Evolutionary conservation across 1,140 invertebrate genomes (phyloP).

Genomic region (Pachypeltis micranthus): DNA sequence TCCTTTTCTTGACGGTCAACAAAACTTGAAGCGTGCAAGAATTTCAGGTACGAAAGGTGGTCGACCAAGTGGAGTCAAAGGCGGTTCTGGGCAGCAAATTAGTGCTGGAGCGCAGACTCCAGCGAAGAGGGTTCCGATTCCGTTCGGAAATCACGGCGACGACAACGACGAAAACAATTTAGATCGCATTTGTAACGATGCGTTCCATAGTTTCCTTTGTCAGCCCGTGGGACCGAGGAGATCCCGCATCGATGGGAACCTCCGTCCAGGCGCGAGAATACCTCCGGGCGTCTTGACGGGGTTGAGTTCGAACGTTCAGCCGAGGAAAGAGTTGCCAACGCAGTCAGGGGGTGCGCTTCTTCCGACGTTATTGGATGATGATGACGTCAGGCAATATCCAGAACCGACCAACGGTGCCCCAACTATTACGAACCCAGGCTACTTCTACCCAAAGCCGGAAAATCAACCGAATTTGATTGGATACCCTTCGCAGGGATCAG

Average conservation of each 20-base stretch:
- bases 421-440: neutral
- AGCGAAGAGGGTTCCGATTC: neutral
- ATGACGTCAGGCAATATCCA: neutral
- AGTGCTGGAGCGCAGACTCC: neutral
- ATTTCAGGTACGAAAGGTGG: neutral
- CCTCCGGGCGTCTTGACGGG: slow-evolving; percentile 13
- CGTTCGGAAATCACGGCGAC: neutral
- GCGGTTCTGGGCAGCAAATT: neutral
- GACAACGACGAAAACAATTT: slow-evolving; percentile 18
- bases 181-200: slow-evolving; percentile 21
- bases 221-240: slow-evolving; percentile 14
- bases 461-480: neutral
- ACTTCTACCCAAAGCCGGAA: neutral
- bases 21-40: neutral
- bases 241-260: slow-evolving; percentile 11
- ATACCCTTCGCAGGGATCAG: neutral
- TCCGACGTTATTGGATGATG: neutral
- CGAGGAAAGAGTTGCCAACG: neutral
- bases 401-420: neutral
- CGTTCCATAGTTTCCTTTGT: slow-evolving; percentile 22
- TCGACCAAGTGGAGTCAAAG: neutral
- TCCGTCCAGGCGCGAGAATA: slow-evolving; percentile 12
- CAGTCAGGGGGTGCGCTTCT: neutral
- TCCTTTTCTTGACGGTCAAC: neutral
- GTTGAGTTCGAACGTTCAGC: neutral